Evolutionary conservation across 2,888 invertebrate genomes (phyloP).

Genomic region (Parthenolecanium corni): DNA sequence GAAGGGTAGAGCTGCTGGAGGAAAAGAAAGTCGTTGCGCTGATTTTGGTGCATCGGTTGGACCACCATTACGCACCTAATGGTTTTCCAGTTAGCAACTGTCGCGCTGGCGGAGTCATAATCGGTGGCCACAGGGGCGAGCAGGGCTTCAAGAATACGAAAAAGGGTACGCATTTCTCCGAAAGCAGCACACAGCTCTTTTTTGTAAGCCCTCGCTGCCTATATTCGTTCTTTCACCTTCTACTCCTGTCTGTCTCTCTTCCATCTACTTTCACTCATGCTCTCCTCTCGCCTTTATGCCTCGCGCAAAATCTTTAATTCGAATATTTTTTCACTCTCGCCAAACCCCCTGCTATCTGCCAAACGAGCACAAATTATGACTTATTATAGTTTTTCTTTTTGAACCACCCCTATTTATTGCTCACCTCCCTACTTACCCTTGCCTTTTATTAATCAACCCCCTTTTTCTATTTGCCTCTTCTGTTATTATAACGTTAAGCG

Average conservation of each 20-base stretch:
- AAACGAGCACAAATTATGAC: slow-evolving; percentile 20
- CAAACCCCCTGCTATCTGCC: too few relatives aligned
- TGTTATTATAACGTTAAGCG: too few relatives aligned
- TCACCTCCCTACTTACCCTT: not conserved
- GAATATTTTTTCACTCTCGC: slow-evolving; percentile 7
- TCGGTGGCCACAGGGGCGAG: too few relatives aligned
- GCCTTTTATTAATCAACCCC: too few relatives aligned
- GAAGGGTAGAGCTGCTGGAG: slow-evolving; percentile 3
- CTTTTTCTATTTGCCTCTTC: slow-evolving; percentile 2
- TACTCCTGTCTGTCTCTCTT: too few relatives aligned
- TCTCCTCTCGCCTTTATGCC: not conserved
- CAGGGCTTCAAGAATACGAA: not conserved
- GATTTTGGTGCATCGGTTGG: slow-evolving; percentile 26
- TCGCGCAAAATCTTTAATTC: slow-evolving; percentile 21
- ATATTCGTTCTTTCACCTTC: too few relatives aligned
- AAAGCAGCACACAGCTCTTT: not conserved
- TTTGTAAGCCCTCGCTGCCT: not conserved
- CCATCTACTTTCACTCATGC: too few relatives aligned
- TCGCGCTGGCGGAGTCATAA: slow-evolving; percentile 21
- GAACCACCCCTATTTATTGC: slow-evolving; percentile 5
- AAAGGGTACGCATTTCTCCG: slow-evolving; percentile 24
- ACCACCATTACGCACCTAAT: slow-evolving; percentile 28
- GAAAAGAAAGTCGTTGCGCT: slow-evolving; percentile 25
- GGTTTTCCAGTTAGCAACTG: slow-evolving; percentile 28
- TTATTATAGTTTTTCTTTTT: slow-evolving; percentile 16